A percentile compares a stretch with the other conserved stretches of the same genome.
Evolutionary conservation across 92 coral and sea anemone species (phyloP).

Genomic region (Blastomussa wellsi): DNA sequence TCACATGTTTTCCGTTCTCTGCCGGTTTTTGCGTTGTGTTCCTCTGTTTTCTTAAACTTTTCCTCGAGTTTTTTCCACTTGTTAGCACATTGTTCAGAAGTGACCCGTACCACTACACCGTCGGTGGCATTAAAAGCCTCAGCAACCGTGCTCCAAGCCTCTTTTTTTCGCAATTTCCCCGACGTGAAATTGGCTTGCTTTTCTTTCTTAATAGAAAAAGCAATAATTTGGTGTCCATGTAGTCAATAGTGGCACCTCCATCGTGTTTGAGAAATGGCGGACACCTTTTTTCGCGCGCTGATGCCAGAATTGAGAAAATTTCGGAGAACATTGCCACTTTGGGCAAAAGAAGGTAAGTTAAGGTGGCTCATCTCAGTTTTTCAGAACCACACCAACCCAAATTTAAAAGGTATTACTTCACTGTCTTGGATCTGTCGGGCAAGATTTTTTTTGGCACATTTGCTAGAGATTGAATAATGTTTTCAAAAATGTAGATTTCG

Average conservation of each 20-base stretch:
- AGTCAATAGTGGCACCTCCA: constrained; percentile 14
- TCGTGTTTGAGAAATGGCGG: constrained; percentile 19
- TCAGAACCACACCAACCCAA: too few relatives aligned
- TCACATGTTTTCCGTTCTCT: background rate
- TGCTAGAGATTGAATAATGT: too few relatives aligned
- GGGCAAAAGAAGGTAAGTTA: too few relatives aligned
- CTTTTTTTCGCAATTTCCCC: constrained; percentile 22
- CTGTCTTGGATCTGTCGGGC: too few relatives aligned
- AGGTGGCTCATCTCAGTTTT: too few relatives aligned
- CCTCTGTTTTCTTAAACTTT: constrained; percentile 11
- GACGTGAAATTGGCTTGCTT: constrained; percentile 17
- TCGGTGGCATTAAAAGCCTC: constrained; percentile 14
- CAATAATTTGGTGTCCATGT: constrained; percentile 25
- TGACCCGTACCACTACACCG: constrained; percentile 25
- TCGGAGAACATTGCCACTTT: too few relatives aligned
- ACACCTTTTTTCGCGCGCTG: constrained; percentile 11
- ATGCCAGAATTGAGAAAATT: too few relatives aligned
- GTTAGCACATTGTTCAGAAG: constrained; percentile 16
- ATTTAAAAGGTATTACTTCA: too few relatives aligned
- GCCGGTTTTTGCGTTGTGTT: constrained; percentile 26
- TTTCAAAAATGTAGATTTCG: too few relatives aligned
- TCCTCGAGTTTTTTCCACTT: constrained; percentile 27
- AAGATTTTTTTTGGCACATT: too few relatives aligned
- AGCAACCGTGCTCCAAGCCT: background rate
- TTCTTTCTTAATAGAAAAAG: constrained; percentile 17